Evolutionary conservation across 2,888 invertebrate genomes (phyloP).

Genomic region (Dione juno): DNA sequence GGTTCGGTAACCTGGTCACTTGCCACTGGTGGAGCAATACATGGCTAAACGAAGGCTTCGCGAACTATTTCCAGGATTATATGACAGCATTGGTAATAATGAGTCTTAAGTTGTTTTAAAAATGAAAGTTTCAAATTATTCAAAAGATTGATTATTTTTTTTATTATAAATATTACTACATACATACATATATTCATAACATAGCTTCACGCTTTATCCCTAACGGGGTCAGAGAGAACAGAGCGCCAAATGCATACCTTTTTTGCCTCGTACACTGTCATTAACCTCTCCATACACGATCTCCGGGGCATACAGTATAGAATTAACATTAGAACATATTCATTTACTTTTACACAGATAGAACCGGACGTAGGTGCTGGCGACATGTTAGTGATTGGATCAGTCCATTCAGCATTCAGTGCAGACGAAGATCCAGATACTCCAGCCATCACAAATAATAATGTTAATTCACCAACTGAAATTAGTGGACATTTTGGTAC

Average conservation of each 20-base stretch:
- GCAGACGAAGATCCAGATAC: conserved; percentile 80
- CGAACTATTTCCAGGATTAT: conserved; percentile 89
- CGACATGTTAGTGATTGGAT: conserved; percentile 85
- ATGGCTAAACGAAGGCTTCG: conserved; percentile 89
- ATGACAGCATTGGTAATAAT: conserved; percentile 65
- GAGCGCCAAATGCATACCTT: too few species aligned
- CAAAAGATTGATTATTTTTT: too few species aligned
- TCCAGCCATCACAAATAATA: conserved; percentile 82
- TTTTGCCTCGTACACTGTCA: too few species aligned
- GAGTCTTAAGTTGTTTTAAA: too few species aligned
- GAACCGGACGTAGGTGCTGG: conserved; percentile 85
- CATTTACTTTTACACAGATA: conserved; percentile 69
- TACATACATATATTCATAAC: too few species aligned
- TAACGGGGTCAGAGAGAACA: too few species aligned
- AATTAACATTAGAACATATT: background rate
- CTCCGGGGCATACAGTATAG: too few species aligned
- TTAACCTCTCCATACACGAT: too few species aligned
- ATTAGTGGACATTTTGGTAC: conserved; percentile 86
- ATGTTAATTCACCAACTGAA: conserved; percentile 85
- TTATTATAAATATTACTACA: background rate
- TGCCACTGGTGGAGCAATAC: conserved; percentile 90
- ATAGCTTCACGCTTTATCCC: too few species aligned
- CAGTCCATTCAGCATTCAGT: conserved; percentile 85
- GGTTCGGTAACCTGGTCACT: conserved; percentile 91
- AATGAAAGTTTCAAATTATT: too few species aligned